Evolutionary conservation across 2,888 invertebrate species (phyloP), one percentile per base, ranked within the genome.

Genomic region (Resseliella maxima): DNA sequence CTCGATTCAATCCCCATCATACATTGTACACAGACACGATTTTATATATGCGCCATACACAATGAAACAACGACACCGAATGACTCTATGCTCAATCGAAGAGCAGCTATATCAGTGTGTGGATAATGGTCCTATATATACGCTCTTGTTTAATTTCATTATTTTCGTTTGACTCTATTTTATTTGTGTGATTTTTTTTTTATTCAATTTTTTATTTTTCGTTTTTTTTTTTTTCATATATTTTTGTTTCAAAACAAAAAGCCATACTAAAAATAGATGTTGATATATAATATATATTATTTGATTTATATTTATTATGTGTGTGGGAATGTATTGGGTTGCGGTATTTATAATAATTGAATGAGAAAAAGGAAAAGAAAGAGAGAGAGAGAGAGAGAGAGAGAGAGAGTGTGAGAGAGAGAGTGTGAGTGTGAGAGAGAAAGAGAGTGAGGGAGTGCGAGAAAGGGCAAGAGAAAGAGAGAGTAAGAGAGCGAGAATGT

Each of bases 111-210:
- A 31, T 72, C 6, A 31, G 72, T 72, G 72, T 72, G 72, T 59
- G 59, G 35, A 72, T 72, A 72, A 72, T 31, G 35, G 72, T 31
- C 31, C 72, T 72, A 72, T 72, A 72, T 27, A 72, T 15, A 31
- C 72, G 31, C 31, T 72, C 72, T 31, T 72, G 72, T 72, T 31
- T 72, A 72, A 72, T 72, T 72, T 72, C 72, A 72, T 72, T 72
- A 27, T 72, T 72, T 72, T 72, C 72, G 72, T 72, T 27, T 31
- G 31, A 72, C 72, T 72, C 41, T 59, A 59, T 59, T 59, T 59
- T 59, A 59, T 59, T 59, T 59, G 59, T 59, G 5, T 41, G 41
- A 5, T 41, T 8, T 41, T 41, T 41, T 41, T 5, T 41, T 5
- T 41, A 12, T 41, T 5, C 12, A 12, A 8, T 5, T 15, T 50